phyloP scores from a whole-genome alignment of 2,888 invertebrate species.

The Limnephilus marmoratus region DNA sequence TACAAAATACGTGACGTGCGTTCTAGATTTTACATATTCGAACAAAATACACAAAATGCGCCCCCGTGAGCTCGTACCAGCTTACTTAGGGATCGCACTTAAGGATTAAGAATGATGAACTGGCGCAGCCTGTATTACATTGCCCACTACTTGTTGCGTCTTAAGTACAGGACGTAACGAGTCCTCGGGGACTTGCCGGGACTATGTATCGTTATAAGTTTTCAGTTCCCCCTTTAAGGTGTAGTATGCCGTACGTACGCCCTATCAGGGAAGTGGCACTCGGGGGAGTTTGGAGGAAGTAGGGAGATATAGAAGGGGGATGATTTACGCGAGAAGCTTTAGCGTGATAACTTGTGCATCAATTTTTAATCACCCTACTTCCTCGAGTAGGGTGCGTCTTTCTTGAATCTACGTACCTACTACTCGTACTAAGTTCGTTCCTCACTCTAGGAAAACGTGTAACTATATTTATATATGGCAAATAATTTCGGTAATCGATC shows the following conservation, averaged over 20 bases:
- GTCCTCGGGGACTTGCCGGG: background rate
- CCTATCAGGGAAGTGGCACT: background rate
- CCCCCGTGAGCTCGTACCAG: background rate
- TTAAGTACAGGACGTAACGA: constrained; percentile 29
- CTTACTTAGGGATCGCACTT: constrained; percentile 23
- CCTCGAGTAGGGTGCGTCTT: background rate
- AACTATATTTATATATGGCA: no score
- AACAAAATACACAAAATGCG: background rate
- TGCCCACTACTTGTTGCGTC: constrained; percentile 26
- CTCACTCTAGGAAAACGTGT: background rate
- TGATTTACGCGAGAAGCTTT: constrained; percentile 35
- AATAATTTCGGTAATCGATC: no score
- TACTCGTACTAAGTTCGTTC: background rate
- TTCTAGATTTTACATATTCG: background rate
- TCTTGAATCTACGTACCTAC: no score
- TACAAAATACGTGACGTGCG: background rate
- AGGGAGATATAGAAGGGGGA: background rate
- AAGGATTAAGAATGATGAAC: constrained; percentile 21
- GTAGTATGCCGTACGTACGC: background rate
- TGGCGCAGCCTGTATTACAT: background rate
- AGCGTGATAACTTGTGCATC: background rate
- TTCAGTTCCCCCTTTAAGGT: background rate
- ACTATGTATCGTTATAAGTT: constrained; percentile 36
- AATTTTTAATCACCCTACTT: background rate
- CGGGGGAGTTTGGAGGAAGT: constrained; percentile 11